Base-by-base conservation (phyloP, 2,113 vertebrate genomes). In the Laticauda laticaudata region DNA sequence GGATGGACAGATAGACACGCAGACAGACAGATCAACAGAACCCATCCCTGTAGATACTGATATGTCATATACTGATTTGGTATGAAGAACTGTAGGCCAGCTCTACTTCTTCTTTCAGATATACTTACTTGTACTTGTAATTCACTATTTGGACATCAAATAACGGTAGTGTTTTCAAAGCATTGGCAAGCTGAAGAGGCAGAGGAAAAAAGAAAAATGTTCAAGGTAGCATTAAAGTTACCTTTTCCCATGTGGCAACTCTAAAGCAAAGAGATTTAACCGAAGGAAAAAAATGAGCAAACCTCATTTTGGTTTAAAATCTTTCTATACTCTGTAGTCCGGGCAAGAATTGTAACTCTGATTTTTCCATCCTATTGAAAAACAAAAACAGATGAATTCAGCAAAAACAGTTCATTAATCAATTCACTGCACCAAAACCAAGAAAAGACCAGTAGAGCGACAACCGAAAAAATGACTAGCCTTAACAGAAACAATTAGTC, bases 241-340 rank as follows among this genome's bases (percentile, higher is more conserved):
- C 93, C 61, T 91, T 75, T 61, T 94, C 57, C 39, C 34, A 24
- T 57, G 21, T 64, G 55, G 9, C 92, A 48, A 43, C 23, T 39
- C 29, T 34, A 61, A 48, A 29, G 29, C 11, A 56, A n/a, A 86
- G 29, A n/a, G 23, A 61, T 55, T 14, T 92, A 4, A 87, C 93
- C 89, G 18, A 11, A 90, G 93, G 89, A 18, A 7, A 39, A 92
- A 34, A 92, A 64, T 39, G 93, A 81, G 91, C 98, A 97, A 95
- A 99, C 99, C 98, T 99, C 98, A 51, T 98, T 97, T 97, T 99
- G 98, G 96, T 99, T 99, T 95, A 99, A 96, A 97, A 99, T 99
- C 97, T 98, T 98, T 95, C 99, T 97, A 96, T 99, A 99, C 96
- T 99, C 98, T 20, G 99, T 99, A 96, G 99, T 99, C 94, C 99